These are phyloP conservation scores for Melanocharis versteri DNA, from an alignment of 2,113 vertebrate species.

Conservation along the genomic window DNA sequence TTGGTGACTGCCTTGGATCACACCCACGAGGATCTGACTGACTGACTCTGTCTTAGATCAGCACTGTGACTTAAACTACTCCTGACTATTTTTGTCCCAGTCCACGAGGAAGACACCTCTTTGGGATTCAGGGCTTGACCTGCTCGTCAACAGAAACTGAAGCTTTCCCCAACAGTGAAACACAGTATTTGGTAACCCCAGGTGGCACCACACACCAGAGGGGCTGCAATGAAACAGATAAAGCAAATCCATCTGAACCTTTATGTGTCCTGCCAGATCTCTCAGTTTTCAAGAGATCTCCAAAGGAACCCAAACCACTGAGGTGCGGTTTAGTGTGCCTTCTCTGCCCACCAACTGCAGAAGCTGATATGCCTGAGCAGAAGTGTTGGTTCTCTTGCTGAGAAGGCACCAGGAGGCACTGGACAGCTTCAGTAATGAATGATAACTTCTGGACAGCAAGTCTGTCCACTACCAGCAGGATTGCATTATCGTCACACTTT, in stretches of 20 bases:
- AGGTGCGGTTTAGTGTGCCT: background rate
- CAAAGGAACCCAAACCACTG: background rate
- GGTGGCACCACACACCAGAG: background rate
- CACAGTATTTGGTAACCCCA: accelerated
- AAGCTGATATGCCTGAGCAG: background rate
- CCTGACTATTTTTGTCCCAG: background rate
- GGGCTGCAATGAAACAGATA: background rate
- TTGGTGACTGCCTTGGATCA: background rate
- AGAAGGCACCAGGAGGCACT: background rate
- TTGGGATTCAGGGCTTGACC: background rate
- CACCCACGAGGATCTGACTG: background rate
- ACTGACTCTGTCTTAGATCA: background rate
- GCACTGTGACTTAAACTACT: background rate
- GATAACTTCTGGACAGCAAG: background rate
- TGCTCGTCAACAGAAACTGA: background rate
- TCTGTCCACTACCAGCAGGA: background rate
- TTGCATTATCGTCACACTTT: background rate
- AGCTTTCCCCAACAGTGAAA: background rate
- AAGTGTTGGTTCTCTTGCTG: background rate
- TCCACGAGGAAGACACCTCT: background rate
- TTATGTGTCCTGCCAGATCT: background rate
- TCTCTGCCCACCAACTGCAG: background rate
- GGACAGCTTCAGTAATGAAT: background rate
- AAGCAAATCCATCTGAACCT: background rate
- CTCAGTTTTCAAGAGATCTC: background rate